phyloP scores from a whole-genome alignment of 2,888 invertebrate genomes.

The Hipparchia sbordonii region DNA sequence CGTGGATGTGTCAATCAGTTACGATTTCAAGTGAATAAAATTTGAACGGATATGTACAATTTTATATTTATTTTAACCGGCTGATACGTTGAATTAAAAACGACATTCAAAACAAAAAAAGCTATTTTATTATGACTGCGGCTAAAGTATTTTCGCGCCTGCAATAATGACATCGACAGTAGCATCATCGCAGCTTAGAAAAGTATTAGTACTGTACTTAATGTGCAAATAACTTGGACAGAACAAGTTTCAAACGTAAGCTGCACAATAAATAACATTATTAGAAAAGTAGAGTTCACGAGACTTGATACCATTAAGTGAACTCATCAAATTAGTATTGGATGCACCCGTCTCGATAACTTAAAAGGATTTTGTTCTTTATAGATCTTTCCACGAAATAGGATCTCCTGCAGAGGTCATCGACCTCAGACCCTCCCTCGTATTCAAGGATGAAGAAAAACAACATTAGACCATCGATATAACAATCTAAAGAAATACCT shows the following conservation, averaged over 20 bases:
- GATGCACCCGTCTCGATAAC: slow-evolving; percentile 1
- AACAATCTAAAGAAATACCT: neutral
- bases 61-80: too few species aligned
- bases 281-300: neutral
- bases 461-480: slow-evolving; percentile 19
- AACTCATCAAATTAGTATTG: slow-evolving; percentile 12
- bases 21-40: too few species aligned
- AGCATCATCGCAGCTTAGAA: too few species aligned
- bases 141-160: too few species aligned
- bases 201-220: neutral
- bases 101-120: too few species aligned
- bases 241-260: neutral
- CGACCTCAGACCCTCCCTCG: slow-evolving; percentile 19
- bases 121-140: too few species aligned
- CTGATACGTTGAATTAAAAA: too few species aligned
- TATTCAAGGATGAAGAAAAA: slow-evolving; percentile 22
- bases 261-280: neutral
- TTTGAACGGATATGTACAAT: too few species aligned
- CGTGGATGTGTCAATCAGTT: too few species aligned
- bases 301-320: neutral
- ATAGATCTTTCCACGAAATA: slow-evolving; percentile 7
- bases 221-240: neutral
- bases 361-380: slow-evolving; percentile 6
- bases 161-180: too few species aligned
- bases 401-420: slow-evolving; percentile 6